Percentiles rank a stretch among this genome's conserved stretches.
Evolutionary conservation across 2,797 vertebrate species (phyloP).

Genomic region (Pyrocephalus nanus): DNA sequence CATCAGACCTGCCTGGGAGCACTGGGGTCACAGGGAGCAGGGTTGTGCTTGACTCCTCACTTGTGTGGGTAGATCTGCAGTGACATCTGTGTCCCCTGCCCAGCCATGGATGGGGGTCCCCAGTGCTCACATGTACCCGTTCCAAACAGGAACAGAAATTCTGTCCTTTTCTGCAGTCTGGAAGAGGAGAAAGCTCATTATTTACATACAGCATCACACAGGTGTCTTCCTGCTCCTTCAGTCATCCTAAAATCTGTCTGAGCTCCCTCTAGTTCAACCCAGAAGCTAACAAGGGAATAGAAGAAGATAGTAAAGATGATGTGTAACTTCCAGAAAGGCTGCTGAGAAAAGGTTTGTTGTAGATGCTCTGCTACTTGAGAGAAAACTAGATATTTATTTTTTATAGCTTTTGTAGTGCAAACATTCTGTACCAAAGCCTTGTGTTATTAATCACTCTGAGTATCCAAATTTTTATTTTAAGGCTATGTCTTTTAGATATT

Average conservation of each 20-base stretch:
- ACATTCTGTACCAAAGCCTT: background rate
- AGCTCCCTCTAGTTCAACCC: background rate
- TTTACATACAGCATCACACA: background rate
- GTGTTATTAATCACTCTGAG: background rate
- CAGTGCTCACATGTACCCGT: background rate
- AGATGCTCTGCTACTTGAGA: background rate
- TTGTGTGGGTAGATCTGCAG: background rate
- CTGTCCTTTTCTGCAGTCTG: background rate
- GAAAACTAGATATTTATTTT: background rate
- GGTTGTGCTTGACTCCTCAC: background rate
- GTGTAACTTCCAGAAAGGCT: background rate
- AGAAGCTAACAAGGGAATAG: background rate
- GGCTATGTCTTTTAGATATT: background rate
- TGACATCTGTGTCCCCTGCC: background rate
- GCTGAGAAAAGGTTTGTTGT: background rate
- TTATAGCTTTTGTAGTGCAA: background rate
- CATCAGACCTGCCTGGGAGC: background rate
- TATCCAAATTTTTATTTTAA: background rate
- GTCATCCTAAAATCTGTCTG: background rate
- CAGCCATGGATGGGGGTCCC: rapidly evolving
- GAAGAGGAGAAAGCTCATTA: background rate
- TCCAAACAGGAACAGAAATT: background rate
- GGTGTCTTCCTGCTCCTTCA: background rate
- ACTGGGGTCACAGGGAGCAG: background rate
- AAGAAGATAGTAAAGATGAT: background rate